Evolutionary conservation across 2,113 vertebrate species (phyloP).

Genomic region (Petrocephalus zakoni): DNA sequence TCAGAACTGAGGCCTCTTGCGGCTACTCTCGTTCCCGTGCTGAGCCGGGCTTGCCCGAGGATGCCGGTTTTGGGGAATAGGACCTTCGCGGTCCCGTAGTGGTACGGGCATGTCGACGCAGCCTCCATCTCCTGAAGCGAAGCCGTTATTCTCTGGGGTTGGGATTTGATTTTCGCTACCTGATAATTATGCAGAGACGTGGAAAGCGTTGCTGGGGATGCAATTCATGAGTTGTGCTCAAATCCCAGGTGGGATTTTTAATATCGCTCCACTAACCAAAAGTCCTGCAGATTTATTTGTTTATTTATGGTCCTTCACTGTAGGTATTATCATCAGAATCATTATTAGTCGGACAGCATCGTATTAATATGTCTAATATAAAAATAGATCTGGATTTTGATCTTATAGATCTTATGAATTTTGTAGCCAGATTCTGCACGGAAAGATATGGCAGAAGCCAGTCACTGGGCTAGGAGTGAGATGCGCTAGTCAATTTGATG

Average conservation of each 20-base stretch:
- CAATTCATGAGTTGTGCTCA: background rate
- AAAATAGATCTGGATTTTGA: background rate
- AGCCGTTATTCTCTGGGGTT: background rate
- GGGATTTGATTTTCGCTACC: background rate
- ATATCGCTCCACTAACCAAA: background rate
- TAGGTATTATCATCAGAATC: background rate
- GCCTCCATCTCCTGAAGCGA: background rate
- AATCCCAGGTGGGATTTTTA: background rate
- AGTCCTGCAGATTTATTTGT: background rate
- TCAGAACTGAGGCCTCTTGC: too few relatives aligned
- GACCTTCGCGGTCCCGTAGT: background rate
- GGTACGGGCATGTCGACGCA: background rate
- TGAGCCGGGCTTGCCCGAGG: background rate
- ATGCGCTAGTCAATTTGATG: background rate
- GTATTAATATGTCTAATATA: background rate
- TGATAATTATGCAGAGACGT: background rate
- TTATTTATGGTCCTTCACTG: background rate
- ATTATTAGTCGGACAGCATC: background rate
- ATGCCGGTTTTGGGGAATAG: background rate
- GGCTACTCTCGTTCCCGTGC: background rate
- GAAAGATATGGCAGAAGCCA: background rate
- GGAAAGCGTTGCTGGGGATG: background rate
- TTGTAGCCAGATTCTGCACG: background rate
- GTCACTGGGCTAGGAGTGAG: background rate
- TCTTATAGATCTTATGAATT: background rate